Conservation (phyloP, 1,140 invertebrate genomes). For the Maconellicoccus hirsutus region DNA sequence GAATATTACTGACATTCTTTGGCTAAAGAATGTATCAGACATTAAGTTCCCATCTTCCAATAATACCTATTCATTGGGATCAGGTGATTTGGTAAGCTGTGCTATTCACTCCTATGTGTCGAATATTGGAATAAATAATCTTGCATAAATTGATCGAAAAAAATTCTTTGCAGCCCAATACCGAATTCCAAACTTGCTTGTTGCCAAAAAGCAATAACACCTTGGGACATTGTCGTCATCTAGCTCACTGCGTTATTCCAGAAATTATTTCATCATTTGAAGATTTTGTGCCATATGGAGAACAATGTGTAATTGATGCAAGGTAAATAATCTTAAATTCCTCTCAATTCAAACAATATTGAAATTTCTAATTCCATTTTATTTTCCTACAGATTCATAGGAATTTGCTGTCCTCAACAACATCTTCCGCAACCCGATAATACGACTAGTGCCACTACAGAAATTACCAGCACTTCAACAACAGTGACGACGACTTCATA, state of each 20-base stretch:
- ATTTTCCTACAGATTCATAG: slow-evolving; percentile 5
- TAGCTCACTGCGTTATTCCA: slow-evolving; percentile 24
- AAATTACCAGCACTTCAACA: background rate
- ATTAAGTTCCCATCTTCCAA: slow-evolving; percentile 11
- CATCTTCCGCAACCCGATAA: background rate
- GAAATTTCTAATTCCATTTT: background rate
- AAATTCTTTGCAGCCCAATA: slow-evolving; percentile 10
- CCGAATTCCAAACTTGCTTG: slow-evolving; percentile 13
- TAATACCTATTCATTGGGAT: slow-evolving; percentile 3
- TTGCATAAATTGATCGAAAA: background rate
- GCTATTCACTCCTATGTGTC: background rate
- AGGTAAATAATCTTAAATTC: background rate
- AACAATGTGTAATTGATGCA: slow-evolving; percentile 14
- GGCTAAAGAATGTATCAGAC: background rate
- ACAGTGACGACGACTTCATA: background rate
- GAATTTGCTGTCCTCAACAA: background rate
- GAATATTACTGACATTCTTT: background rate
- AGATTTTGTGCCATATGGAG: slow-evolving; percentile 12
- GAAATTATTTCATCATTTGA: slow-evolving; percentile 19
- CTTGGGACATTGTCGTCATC: slow-evolving; percentile 23
- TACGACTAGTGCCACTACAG: background rate
- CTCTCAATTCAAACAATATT: no score
- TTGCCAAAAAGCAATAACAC: background rate
- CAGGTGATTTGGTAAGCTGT: background rate
- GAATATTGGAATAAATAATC: no score